Evolutionary conservation across 2,888 invertebrate genomes (phyloP), one percentile per base, ranked within the genome.

Genomic region (Ecliptopera silaceata): DNA sequence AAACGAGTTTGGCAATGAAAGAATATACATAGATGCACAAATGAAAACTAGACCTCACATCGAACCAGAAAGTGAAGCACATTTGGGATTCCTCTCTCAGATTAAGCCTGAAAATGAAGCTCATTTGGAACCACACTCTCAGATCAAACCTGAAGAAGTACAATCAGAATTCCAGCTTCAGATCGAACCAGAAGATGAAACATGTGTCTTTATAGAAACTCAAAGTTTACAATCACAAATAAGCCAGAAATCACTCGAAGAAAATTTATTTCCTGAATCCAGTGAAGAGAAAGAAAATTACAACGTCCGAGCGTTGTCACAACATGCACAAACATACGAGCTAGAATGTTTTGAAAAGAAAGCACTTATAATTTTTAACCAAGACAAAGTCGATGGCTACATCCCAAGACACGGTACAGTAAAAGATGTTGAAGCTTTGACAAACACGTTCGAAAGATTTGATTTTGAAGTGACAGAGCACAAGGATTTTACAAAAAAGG

Each of bases 271-370:
- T 1, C 17, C 17, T 26, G 12, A 11, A 29, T 5, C n/a, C 8
- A 15, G 2, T 4, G 48, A 48, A 51, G 31, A 11, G 1, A 29
- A 42, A 22, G 11, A 42, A 2, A 18, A 10, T 1, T 54, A 36
- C 39, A 59, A 59, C 38, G 11, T 12, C 32, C 29, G 59, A 42
- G 82, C 86, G 0, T 61, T 88, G 41, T 43, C 71, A 1, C 82
- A 76, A 61, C 44, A 74, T 11, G 80, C 82, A 0, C 31, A 59
- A 0, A 86, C 88, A 0, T 88, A 88, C 47, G 76, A 82, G 70
- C 61, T 88, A 42, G 86, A 88, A 61, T 80, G 58, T 1, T 88
- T 84, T 69, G 70, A 80, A n/a, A 83, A 84, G 60, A 80, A 87
- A 45, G 74, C 68, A n/a, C 48, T 88, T 18, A 59, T 87, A 6